These are phyloP conservation scores for Panurus biarmicus DNA, from an alignment of 2,113 vertebrate genomes.

Conservation along the genomic window DNA sequence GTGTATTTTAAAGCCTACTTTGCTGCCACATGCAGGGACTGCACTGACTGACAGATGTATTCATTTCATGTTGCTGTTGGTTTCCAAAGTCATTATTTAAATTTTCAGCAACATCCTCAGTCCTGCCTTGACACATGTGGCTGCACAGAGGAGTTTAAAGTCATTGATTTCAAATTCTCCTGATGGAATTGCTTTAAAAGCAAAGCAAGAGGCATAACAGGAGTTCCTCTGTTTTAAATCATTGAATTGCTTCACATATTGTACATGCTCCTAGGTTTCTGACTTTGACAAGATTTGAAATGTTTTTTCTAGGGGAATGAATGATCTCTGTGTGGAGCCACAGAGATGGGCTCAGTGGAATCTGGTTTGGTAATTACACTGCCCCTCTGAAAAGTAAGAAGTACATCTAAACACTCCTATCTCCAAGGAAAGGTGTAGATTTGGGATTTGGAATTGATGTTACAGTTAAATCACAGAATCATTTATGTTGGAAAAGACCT, in stretches of 20 bases:
- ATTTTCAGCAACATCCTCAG: not conserved
- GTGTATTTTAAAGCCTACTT: not conserved
- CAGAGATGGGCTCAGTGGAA: fast-evolving
- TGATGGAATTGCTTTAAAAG: not conserved
- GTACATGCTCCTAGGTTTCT: not conserved
- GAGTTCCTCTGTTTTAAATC: not conserved
- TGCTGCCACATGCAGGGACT: fast-evolving
- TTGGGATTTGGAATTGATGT: not conserved
- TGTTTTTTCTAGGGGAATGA: not conserved
- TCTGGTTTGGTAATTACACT: not conserved
- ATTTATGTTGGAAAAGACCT: not conserved
- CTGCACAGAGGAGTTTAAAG: not conserved
- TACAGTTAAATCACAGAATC: not conserved
- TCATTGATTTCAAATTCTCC: slow-evolving; percentile 21
- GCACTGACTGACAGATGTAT: not conserved
- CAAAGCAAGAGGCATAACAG: not conserved
- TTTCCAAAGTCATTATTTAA: slow-evolving; percentile 9
- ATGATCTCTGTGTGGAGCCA: not conserved
- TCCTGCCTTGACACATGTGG: not conserved
- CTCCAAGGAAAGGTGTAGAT: not conserved
- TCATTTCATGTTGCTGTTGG: not conserved
- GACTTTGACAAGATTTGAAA: not conserved
- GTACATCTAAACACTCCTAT: not conserved
- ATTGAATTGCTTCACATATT: not conserved
- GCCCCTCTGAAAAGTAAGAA: not conserved